Percentiles rank a stretch among this genome's conserved stretches.
Conservation (phyloP, 1,140 invertebrate species). For the Vollenhovia emeryi region DNA sequence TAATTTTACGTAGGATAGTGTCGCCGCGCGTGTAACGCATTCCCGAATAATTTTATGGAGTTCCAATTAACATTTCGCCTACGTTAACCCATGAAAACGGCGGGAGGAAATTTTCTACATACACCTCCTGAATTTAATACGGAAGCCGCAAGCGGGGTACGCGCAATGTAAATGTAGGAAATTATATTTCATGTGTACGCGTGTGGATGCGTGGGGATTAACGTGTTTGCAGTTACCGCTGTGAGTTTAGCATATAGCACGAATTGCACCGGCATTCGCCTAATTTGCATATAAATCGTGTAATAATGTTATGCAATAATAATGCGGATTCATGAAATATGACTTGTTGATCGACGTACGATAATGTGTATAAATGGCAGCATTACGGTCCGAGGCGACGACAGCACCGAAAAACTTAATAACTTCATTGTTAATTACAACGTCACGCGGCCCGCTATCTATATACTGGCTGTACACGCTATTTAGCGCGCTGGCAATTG, state of each 20-base stretch:
- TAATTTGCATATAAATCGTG: constrained; percentile 62
- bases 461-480: neutral
- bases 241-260: constrained; percentile 45
- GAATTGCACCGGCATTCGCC: constrained; percentile 51
- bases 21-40: neutral
- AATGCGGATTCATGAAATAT: constrained; percentile 57
- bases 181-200: constrained; percentile 43
- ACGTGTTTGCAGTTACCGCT: constrained; percentile 54
- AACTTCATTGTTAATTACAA: constrained; percentile 47
- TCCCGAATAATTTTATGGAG: constrained; percentile 54
- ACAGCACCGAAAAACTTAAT: constrained; percentile 34
- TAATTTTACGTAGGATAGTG: constrained; percentile 30
- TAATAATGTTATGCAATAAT: constrained; percentile 62
- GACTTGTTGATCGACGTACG: constrained; percentile 55
- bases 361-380: constrained; percentile 50
- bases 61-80: constrained; percentile 54
- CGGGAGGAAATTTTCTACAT: constrained; percentile 52
- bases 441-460: neutral
- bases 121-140: constrained; percentile 56
- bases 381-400: constrained; percentile 22
- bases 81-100: constrained; percentile 40
- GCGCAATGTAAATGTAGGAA: constrained; percentile 57
- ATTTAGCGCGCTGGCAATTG: neutral
- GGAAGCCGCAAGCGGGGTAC: constrained; percentile 39
- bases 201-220: constrained; percentile 23